Conservation (phyloP, 2,888 invertebrate species). For the Escarpia spicata region DNA sequence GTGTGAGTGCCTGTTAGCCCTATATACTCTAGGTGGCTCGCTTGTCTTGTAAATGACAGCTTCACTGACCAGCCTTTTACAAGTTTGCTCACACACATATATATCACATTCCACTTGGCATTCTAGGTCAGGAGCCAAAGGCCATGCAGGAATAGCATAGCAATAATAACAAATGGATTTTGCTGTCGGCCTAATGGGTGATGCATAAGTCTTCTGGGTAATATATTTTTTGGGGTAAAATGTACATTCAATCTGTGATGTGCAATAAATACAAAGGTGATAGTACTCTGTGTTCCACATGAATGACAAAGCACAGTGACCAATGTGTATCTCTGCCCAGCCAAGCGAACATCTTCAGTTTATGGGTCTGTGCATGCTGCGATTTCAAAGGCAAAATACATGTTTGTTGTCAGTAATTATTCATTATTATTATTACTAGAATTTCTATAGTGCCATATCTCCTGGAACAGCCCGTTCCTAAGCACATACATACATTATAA, state of each 20-base stretch:
- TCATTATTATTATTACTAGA: not conserved
- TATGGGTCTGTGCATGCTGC: not conserved
- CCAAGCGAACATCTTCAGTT: not conserved
- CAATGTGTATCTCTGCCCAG: not conserved
- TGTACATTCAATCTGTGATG: not conserved
- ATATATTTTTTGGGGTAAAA: not conserved
- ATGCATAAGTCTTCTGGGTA: not conserved
- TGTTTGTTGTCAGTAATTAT: not conserved
- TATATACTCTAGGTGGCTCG: not conserved
- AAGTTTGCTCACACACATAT: not conserved
- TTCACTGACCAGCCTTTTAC: not conserved
- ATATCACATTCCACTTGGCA: slow-evolving; percentile 16
- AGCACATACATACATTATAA: too few species aligned
- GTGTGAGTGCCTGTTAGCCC: not conserved
- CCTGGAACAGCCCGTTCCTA: too few species aligned
- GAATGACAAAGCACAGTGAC: not conserved
- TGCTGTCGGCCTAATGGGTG: not conserved
- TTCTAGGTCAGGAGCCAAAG: not conserved
- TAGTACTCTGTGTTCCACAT: not conserved
- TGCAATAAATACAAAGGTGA: not conserved
- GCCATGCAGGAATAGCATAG: not conserved
- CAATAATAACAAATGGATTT: not conserved
- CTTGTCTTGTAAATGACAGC: not conserved
- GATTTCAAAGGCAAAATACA: not conserved
- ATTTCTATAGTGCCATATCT: too few species aligned